Base-by-base conservation (phyloP, 2,113 vertebrate genomes). In the Neofelis nebulosa region DNA sequence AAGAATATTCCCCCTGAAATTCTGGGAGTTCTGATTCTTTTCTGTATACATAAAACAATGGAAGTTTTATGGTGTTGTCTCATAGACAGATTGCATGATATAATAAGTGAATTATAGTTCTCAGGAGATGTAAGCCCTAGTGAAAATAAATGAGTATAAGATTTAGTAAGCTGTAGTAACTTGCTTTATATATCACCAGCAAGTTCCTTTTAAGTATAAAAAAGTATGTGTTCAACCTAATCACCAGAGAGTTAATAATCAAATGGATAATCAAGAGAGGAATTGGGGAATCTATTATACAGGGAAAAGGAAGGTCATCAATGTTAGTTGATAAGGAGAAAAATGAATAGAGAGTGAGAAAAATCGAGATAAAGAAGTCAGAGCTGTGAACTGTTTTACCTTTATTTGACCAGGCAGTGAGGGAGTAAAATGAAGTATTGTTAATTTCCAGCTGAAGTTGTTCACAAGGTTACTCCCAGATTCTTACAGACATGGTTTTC, bases 91-190 rank as follows among this genome's bases (percentile, higher is more conserved):
- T 21, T 57, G 13, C 10, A 31, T 71, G 9, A 23, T 74, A 82
- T 48, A 55, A 52, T 38, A 74, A 74, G 25, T 71, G 87, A 85
- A 93, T 57, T 82, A 23, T 78, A 82, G 12, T 79, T 83, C 50
- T 79, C 80, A 83, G 33, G 23, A 74, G 48, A 66, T 65, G 7
- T 23, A 90, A 66, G 6, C 11, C 92, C 36, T 93, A 57, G 94
- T 71, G 50, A 93, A 63, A 95, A 87, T 65, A 92, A 94, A 81
- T 83, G 27, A 73, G 25, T 27, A 94, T 83, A 93, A 73, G 82
- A 73, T 50, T 82, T 91, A 76, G 50, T 86, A 82, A 84, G 36
- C 8, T 5, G 76, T 89, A 55, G 14, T 74, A 80, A 61, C 18
- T 66, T 89, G 33, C 31, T n/a, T 69, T 33, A 78, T 76, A 76